Base-by-base conservation (phyloP, 2,888 invertebrate genomes). In the Spatulosminthurus flaviceps region DNA sequence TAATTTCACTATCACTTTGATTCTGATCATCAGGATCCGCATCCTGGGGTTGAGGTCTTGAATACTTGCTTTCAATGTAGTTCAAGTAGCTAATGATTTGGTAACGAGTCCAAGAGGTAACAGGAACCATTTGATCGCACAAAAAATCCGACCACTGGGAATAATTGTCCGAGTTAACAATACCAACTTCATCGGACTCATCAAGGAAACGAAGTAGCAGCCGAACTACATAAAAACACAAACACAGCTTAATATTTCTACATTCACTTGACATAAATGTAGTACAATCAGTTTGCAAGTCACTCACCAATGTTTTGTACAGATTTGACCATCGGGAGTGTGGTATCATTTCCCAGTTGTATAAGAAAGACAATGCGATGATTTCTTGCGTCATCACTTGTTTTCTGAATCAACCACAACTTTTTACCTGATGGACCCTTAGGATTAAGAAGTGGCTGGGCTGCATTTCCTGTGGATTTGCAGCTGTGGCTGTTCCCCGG, bases 401-500 rank as follows among this genome's bases (percentile, higher is more conserved):
- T 69, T 66, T 81, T 80, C 61, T 83, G 80, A n/a, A 83, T 80
- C 13, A 81, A 60, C 82, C 81, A 81, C 41, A 79, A 34, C 41
- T 81, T 81, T 74, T 78, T 79, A 13, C 80, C 81, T 0, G 80
- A 72, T 7, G 69, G 77, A n/a, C 71, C 70, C 70, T 79, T 80
- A 24, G 77, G 64, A 66, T 67, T 82, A n/a, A 70, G 28, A 41
- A 69, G 13, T 4, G 76, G 43, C 19, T 71, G 76, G 7, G 26
- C 19, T 21, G 19, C 26, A 7, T 75, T 67, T 42, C 60, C 51
- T 42, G 66, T 61, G 0, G 2, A 16, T 70, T 79, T 74, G 70
- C 82, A 81, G 71, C 79, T 82, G 26, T 81, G 81, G 42, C 85
- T 86, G 83, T 88, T 88, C 7, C 88, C 88, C 13, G 89, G 89